phyloP scores from a whole-genome alignment of 1,140 invertebrate genomes.

The Coptotermes formosanus region DNA sequence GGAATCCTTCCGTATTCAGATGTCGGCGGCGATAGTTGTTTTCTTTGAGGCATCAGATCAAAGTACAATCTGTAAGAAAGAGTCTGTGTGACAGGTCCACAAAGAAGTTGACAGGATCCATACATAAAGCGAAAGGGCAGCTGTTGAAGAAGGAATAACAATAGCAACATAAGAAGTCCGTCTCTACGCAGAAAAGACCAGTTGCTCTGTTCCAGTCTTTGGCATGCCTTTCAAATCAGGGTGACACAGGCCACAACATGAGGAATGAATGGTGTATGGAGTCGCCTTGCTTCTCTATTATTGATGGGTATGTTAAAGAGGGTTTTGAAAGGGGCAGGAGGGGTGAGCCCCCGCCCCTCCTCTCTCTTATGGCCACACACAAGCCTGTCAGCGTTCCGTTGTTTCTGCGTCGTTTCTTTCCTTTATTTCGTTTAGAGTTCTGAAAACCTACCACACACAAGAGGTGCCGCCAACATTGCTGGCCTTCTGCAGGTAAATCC shows the following conservation, averaged over 20 bases:
- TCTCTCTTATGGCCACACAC: constrained; percentile 17
- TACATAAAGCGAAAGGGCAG: not conserved
- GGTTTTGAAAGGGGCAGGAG: not conserved
- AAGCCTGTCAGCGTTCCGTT: constrained; percentile 15
- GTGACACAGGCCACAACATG: constrained; percentile 1
- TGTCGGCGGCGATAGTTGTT: no score
- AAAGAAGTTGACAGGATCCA: not conserved
- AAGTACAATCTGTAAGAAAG: constrained; percentile 8
- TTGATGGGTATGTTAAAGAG: constrained; percentile 21
- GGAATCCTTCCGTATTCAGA: no score
- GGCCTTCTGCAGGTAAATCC: no score
- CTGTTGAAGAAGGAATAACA: constrained; percentile 14
- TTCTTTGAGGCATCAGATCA: no score
- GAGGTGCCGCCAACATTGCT: no score
- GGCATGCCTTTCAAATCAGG: constrained; percentile 25
- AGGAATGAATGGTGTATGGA: not conserved
- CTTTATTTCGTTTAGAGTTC: no score
- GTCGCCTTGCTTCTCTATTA: not conserved
- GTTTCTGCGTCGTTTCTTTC: constrained; percentile 20
- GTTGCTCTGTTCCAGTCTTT: constrained; percentile 21
- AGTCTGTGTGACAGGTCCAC: constrained; percentile 4
- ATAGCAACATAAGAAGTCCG: not conserved
- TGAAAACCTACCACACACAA: no score
- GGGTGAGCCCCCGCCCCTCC: no score
- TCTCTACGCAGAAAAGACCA: not conserved